phyloP scores from a whole-genome alignment of 92 coral and sea anemone species.

The Metridium senile region DNA sequence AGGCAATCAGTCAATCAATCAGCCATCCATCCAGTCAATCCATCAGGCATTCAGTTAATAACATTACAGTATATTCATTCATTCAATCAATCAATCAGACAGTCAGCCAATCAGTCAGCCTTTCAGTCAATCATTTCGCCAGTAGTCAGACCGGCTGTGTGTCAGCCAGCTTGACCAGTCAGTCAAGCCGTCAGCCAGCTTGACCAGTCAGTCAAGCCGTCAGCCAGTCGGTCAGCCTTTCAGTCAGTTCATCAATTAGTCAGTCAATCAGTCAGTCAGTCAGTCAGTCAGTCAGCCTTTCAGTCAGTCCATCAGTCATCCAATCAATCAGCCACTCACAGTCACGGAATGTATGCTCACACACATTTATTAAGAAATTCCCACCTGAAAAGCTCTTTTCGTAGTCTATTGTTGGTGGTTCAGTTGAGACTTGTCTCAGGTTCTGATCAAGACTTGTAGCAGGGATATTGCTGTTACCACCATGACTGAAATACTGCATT shows the following conservation, averaged over 20 bases:
- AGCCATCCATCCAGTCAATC: not conserved
- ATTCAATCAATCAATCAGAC: not conserved
- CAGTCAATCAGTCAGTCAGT: not conserved
- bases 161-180: too few species aligned
- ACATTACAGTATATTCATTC: not conserved
- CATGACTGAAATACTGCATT: constrained; percentile 44
- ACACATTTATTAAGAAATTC: not conserved
- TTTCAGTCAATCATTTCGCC: not conserved
- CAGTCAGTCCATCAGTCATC: not conserved
- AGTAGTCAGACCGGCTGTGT: not conserved
- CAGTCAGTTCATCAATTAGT: not conserved
- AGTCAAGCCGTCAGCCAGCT: not conserved
- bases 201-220: not conserved
- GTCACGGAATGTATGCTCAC: not conserved
- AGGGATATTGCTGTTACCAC: constrained; percentile 32
- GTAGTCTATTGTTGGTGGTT: constrained; percentile 40
- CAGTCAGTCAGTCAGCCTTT: not conserved
- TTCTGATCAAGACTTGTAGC: constrained; percentile 45
- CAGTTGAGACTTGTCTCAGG: constrained; percentile 46
- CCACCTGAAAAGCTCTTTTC: constrained; percentile 33
- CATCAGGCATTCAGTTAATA: too few species aligned
- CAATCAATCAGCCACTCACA: not conserved
- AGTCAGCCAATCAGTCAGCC: not conserved
- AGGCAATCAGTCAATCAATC: not conserved
- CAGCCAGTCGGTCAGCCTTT: too few species aligned